Base-by-base conservation (phyloP, 2,113 vertebrate species). In the Porphyrio hochstetteri region DNA sequence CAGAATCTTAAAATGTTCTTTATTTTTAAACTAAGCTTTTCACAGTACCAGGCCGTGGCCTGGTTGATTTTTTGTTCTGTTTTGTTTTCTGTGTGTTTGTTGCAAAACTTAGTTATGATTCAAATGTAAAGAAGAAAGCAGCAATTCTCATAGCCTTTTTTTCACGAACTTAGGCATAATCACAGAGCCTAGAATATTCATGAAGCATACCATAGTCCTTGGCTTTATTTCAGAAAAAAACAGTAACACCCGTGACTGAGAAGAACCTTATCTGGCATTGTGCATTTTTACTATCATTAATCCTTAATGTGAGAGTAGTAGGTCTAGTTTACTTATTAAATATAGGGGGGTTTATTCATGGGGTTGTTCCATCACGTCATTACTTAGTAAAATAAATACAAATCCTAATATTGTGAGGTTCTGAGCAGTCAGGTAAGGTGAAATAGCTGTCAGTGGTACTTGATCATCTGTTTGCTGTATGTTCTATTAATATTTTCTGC, bases 11-110 rank as follows among this genome's bases (percentile, higher is more conserved):
- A 82, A 91, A 83, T 78, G 35, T 46, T 74, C 35, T 77, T 90
- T 81, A 52, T 79, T 90, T 85, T 94, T 83, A 87, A 91, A 63
- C 13, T 57, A 21, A 81, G 44, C 19, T 81, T 95, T 91, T 85
- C 42, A 68, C 48, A n/a, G 33, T 68, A 42, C 23, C 0, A 0
- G 64, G 36, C 44, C 10, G 3, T 35, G 42, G 44, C 56, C 42
- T 4, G 5, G 38, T 31, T 35, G 63, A 31, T 79, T 90, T 85
- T 57, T 20, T 56, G 36, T 27, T 91, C 68, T 88, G 21, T 18
- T 93, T 89, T 79, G 67, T 60, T 93, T 92, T 77, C 59, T 72
- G 0, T 65, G 48, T 84, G 50, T 82, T 88, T 89, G 72, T 78
- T 53, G 48, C 55, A 71, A 80, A 77, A 55, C 24, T 72, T 75